Evolutionary conservation across 1,140 invertebrate species (phyloP), one percentile per base, ranked within the genome.

Genomic region (Saccostrea cuccullata): DNA sequence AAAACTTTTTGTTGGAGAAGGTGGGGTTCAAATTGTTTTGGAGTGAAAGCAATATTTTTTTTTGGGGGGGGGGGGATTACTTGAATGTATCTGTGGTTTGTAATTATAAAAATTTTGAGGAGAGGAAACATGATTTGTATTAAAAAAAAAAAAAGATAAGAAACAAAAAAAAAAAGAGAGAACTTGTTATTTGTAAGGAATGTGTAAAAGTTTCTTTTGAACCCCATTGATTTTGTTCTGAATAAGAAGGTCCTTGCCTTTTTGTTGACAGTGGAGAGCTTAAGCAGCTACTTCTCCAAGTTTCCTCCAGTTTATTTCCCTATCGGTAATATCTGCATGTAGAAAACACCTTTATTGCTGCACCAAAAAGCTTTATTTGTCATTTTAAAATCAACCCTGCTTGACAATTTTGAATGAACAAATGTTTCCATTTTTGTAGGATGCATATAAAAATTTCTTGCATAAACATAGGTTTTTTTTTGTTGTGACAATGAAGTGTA

Each of bases 221-320:
- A 47, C 5, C 47, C 47, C 47, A 47, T 47, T 47, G 6, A 47
- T 47, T 9, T 47, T 47, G 47, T 47, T 47, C 47, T 47, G 9
- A 47, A 47, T 47, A 47, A 9, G 9, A 47, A 20, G n/a, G 58
- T n/a, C 58, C 6, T 6, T 84, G 40, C 55, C 55, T 84, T 84
- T 84, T 36, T 84, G 55, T 84, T 84, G 82, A 84, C 82, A 84
- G 82, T 84, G 13, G 82, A 84, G 23, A 84, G 82, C 23, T 84
- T 55, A 23, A 84, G 82, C 82, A 56, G 82, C 82, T 55, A 55
- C 40, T 84, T 55, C 20, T 55, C 82, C 82, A 84, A 56, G 82
- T 55, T 84, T 15, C 82, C 82, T 23, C 82, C 82, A 20, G 82
- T 84, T 23, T 84, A 84, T 84, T 56, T 84, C 11, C 82, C 82